These are phyloP conservation scores for Pandemis corylana DNA, from an alignment of 2,888 invertebrate genomes.

Conservation along the genomic window DNA sequence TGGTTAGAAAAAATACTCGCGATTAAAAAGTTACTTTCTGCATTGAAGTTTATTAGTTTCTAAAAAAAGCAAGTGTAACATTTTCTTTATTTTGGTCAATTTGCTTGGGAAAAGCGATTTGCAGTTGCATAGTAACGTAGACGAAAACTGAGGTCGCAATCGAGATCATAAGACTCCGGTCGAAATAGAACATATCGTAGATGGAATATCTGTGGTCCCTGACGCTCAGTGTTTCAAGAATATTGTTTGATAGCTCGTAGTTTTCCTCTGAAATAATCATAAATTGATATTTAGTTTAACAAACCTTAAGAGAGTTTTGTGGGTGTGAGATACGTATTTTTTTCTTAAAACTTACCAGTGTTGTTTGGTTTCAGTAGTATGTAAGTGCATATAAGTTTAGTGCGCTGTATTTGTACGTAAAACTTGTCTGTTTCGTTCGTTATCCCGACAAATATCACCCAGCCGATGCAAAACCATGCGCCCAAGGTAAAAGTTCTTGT, in stretches of 20 bases:
- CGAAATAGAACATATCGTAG: conserved; percentile 56
- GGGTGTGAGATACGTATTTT: neutral
- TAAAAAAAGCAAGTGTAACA: neutral
- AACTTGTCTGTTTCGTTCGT: conserved; percentile 57
- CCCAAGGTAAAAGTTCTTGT: conserved; percentile 54
- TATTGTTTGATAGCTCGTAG: conserved; percentile 55
- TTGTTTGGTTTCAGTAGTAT: conserved; percentile 54
- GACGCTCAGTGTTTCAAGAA: conserved; percentile 55
- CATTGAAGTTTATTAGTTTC: neutral
- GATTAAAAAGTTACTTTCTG: neutral
- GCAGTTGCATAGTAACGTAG: conserved; percentile 67
- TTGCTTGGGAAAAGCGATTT: conserved; percentile 57
- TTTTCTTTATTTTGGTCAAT: conserved; percentile 31
- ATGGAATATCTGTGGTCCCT: conserved; percentile 53
- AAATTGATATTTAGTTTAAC: neutral
- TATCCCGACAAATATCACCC: conserved; percentile 53
- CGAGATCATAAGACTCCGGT: conserved; percentile 55
- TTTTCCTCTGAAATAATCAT: conserved; percentile 54
- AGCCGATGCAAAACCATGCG: conserved; percentile 57
- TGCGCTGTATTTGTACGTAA: conserved; percentile 61
- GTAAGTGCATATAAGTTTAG: conserved; percentile 66
- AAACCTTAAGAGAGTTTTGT: neutral
- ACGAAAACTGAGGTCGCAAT: conserved; percentile 63
- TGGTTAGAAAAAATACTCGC: neutral
- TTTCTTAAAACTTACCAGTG: conserved; percentile 26